Evolutionary conservation across 1,140 invertebrate genomes (phyloP).

Genomic region (Leguminivora glycinivorella): DNA sequence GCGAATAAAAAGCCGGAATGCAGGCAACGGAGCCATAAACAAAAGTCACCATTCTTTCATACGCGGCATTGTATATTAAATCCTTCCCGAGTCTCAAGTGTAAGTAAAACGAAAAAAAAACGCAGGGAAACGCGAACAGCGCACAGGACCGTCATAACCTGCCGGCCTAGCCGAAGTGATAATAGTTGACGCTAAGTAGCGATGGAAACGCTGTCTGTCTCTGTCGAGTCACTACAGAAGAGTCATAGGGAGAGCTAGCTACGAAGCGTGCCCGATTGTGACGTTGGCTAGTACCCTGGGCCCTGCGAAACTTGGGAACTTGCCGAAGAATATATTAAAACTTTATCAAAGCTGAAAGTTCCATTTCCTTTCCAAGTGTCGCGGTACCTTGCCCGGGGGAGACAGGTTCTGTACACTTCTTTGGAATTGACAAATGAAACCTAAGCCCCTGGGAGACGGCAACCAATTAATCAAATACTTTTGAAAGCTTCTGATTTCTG

Average conservation of each 20-base stretch:
- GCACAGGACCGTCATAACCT: slow-evolving; percentile 66
- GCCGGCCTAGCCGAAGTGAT: too few species aligned
- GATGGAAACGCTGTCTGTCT: too few species aligned
- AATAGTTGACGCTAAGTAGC: too few species aligned
- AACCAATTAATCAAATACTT: slow-evolving; percentile 28
- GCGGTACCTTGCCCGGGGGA: slow-evolving; percentile 41
- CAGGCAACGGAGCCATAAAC: slow-evolving; percentile 8
- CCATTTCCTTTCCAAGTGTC: slow-evolving; percentile 59
- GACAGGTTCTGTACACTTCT: slow-evolving; percentile 29
- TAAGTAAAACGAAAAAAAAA: slow-evolving; percentile 43
- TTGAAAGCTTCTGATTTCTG: slow-evolving; percentile 27
- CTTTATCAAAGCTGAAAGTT: slow-evolving; percentile 73
- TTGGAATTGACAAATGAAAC: slow-evolving; percentile 38
- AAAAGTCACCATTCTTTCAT: slow-evolving; percentile 7
- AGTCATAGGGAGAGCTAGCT: too few species aligned
- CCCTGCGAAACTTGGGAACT: slow-evolving; percentile 58
- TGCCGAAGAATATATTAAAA: slow-evolving; percentile 76
- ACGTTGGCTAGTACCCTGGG: too few species aligned
- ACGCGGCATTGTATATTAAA: slow-evolving; percentile 41
- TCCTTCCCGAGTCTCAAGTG: slow-evolving; percentile 41
- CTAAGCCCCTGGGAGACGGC: slow-evolving; percentile 27
- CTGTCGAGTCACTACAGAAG: too few species aligned
- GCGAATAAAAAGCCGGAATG: not conserved
- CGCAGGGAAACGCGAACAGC: slow-evolving; percentile 43
- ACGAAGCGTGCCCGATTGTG: too few species aligned